Base-by-base conservation (phyloP, 2,888 invertebrate species). In the Andrena trimmerana region DNA sequence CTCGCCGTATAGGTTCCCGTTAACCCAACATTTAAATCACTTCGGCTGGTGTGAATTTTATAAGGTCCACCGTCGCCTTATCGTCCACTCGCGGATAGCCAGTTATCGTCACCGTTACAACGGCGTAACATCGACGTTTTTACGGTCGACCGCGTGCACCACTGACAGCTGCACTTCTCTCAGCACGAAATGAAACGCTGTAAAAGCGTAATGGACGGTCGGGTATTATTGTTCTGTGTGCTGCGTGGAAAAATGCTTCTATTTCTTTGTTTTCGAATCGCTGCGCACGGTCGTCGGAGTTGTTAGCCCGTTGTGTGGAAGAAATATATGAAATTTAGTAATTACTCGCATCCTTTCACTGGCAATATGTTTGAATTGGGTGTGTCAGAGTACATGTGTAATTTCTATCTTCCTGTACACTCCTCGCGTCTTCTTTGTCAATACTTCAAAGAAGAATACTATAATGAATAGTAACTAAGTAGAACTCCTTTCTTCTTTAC, bases 11-110 rank as follows among this genome's bases (percentile, higher is more conserved):
- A 69, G n/a, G 70, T 68, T 68, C 71, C 8, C 57, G 59, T 36
- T 24, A 24, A 63, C n/a, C 24, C 29, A 31, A 62, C 66, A 83
- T 87, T 87, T 87, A 83, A 84, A 86, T 84, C 84, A 72, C 68
- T 82, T 57, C 59, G 79, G 29, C 67, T 27, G 62, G 27, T 78
- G 71, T 81, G 84, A 84, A 85, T 89, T 84, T 88, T 85, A 79
- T 76, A 73, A 77, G 69, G 52, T 62, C 59, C 52, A 36, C 36
- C 73, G 80, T 71, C 70, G 76, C 69, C 80, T 84, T 85, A 84
- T 84, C 84, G 80, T 77, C 73, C 54, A 65, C 69, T 73, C 60
- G 48, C 60, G 50, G 68, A 78, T 81, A 83, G 77, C 75, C 77
- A 59, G 76, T 83, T 83, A 79, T 79, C 84, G 81, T 85, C 74